Percentiles rank a stretch among this genome's conserved stretches.
Evolutionary conservation across 1,140 invertebrate genomes (phyloP).

Genomic region (Eumaeus atala): DNA sequence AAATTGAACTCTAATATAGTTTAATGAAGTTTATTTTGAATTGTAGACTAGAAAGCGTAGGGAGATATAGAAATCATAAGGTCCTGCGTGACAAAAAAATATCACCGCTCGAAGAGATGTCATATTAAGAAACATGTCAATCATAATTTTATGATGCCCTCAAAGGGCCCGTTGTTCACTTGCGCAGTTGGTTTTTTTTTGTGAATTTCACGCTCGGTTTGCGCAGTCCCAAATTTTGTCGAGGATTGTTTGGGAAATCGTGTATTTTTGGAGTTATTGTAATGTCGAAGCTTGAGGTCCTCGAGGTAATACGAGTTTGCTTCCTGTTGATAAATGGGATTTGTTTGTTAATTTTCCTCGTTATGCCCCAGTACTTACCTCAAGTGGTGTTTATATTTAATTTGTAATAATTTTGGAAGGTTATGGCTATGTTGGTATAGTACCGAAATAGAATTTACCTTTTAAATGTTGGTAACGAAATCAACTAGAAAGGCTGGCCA

Average conservation of each 20-base stretch:
- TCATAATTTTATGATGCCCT: conserved; percentile 71
- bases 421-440: too few species aligned
- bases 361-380: not conserved
- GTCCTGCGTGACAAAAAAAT: conserved; percentile 65
- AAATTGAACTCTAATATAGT: conserved; percentile 14
- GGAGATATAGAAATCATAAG: conserved; percentile 22
- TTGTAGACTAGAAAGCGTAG: conserved; percentile 7
- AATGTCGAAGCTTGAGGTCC: conserved; percentile 25
- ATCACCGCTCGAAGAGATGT: conserved; percentile 70
- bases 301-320: conserved; percentile 35
- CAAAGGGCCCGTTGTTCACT: conserved; percentile 62
- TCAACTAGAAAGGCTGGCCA: too few species aligned
- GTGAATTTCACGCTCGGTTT: conserved; percentile 63
- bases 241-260: conserved; percentile 42
- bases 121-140: conserved; percentile 74
- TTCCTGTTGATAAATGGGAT: conserved; percentile 41
- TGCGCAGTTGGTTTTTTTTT: conserved; percentile 56
- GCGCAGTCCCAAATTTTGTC: conserved; percentile 37
- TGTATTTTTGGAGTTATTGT: conserved; percentile 31
- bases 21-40: conserved; percentile 18
- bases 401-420: too few species aligned
- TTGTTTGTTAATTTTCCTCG: conserved; percentile 16
- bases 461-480: too few species aligned
- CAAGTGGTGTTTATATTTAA: not conserved
- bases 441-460: too few species aligned